Base-by-base conservation (phyloP, 2,113 vertebrate species). In the Scatophagus argus region DNA sequence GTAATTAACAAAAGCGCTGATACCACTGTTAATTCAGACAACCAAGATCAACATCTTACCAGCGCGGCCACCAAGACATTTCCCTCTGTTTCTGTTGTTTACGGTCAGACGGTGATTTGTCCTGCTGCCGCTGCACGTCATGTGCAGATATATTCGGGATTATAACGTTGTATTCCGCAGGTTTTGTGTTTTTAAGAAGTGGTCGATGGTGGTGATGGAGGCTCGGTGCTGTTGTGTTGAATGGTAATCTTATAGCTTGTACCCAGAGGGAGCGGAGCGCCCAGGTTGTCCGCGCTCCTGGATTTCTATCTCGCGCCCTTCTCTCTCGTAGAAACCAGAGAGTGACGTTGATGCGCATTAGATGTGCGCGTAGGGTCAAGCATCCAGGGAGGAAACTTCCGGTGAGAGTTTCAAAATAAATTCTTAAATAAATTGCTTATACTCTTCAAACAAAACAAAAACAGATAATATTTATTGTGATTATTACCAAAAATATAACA, bases 261-360 rank as follows among this genome's bases (percentile, higher is more conserved):
- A 12, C 38, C 7, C 89, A 86, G 76, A 84, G 85, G 88, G 4
- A 17, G 58, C 32, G 3, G 23, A 36, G 68, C 60, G 47, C 49
- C 41, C 13, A 5, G 13, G 0, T 29, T 46, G 46, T 91, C 86
- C 93, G 92, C 95, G 93, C 94, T 90, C 76, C 56, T 66, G 64
- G 23, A 64, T 94, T 95, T 81, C 92, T 93, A 94, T 93, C 94
- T 95, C 94, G 93, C 94, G 94, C 94, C 78, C 90, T 94, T 91
- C 84, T 85, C 68, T 55, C 1, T 12, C 62, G 6, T 21, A 13
- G 17, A 5, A 19, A 39, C 72, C 31, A 46, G 67, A 38, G 1
- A 34, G 82, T 94, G 92, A 95, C 94, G 93, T 93, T 25, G 7
- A 0, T 87, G 92, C 89, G 92, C 86, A 58, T 0, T 27, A 36